These are phyloP conservation scores for Nothocercus julius DNA, from an alignment of 2,113 vertebrate genomes.

Conservation along the genomic window DNA sequence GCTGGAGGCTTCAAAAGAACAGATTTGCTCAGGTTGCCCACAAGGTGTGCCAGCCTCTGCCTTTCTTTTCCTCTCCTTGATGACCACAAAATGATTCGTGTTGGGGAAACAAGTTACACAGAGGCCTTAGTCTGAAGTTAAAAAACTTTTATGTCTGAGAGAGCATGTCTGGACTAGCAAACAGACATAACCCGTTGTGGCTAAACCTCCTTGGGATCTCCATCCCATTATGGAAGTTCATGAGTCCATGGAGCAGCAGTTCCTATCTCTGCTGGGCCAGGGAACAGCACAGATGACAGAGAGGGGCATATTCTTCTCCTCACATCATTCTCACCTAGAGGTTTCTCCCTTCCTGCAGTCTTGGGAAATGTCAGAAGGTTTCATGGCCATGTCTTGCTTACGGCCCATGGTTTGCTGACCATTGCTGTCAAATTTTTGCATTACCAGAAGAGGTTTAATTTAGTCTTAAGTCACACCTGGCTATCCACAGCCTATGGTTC, in stretches of 20 bases:
- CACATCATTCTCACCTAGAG: neutral
- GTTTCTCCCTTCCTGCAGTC: neutral
- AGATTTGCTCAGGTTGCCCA: neutral
- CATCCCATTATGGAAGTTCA: neutral
- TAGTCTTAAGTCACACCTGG: neutral
- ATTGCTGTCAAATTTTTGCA: neutral
- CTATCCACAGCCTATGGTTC: neutral
- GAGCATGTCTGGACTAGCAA: neutral
- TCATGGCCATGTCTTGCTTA: neutral
- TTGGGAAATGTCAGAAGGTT: neutral
- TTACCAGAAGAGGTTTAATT: neutral
- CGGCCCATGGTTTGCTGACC: fast-evolving
- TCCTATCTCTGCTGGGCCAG: neutral
- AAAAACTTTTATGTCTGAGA: neutral
- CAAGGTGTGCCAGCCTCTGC: neutral
- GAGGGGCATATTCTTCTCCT: neutral
- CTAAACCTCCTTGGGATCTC: neutral
- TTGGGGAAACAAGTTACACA: neutral
- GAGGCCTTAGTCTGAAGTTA: neutral
- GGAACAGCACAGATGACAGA: neutral
- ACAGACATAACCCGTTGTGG: neutral
- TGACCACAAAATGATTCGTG: neutral
- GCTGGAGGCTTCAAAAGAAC: neutral
- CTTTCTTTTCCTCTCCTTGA: neutral
- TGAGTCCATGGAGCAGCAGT: neutral